A percentile compares a stretch with the other conserved stretches of the same genome.
phyloP scores from a whole-genome alignment of 2,888 invertebrate species.

The Griposia aprilina region DNA sequence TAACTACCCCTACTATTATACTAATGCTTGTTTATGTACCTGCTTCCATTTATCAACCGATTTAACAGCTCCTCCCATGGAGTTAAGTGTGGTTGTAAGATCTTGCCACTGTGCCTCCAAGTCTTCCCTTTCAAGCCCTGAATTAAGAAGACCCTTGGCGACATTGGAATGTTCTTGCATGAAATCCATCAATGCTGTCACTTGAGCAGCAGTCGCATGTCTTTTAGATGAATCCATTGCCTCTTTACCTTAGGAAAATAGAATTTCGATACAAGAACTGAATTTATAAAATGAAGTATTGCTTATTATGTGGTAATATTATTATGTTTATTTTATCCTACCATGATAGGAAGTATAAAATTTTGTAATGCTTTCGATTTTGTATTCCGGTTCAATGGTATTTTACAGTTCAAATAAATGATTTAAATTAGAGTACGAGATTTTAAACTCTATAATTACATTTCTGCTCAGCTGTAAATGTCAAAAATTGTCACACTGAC shows the following conservation, averaged over 20 bases:
- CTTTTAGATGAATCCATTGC: conserved; percentile 69
- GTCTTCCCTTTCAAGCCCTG: conserved; percentile 68
- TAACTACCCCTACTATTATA: no score
- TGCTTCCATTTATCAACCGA: conserved; percentile 74
- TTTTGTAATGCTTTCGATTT: background rate
- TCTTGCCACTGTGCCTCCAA: conserved; percentile 70
- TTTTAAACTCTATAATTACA: conserved; percentile 10
- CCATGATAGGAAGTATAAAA: conserved; percentile 21
- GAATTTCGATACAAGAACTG: background rate
- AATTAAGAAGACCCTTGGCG: conserved; percentile 65
- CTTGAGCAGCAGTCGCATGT: conserved; percentile 70
- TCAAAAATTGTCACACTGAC: background rate
- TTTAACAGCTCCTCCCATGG: conserved; percentile 70
- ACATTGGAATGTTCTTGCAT: conserved; percentile 71
- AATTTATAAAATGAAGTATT: background rate
- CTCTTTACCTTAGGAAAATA: conserved; percentile 20
- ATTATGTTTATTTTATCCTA: background rate
- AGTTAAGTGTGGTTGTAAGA: conserved; percentile 63
- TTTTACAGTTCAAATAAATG: background rate
- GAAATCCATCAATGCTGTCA: conserved; percentile 70
- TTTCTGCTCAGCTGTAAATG: conserved; percentile 3
- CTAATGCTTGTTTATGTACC: conserved; percentile 51
- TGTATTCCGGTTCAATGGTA: background rate
- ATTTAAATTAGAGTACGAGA: background rate
- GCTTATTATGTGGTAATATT: no score